phyloP scores from a whole-genome alignment of 2,797 vertebrate species.

The Fistularia commersonii region DNA sequence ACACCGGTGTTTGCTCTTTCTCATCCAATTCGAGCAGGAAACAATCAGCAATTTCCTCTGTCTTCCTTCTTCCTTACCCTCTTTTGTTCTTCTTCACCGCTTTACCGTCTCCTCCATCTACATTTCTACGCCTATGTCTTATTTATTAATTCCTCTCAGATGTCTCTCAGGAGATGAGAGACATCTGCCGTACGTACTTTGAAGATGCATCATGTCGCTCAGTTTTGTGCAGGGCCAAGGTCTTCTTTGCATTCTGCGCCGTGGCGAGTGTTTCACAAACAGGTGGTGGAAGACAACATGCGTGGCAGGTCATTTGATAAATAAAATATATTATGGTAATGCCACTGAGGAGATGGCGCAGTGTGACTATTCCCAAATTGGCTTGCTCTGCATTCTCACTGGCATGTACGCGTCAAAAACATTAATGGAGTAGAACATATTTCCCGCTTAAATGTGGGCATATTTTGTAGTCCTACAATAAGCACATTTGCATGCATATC shows the following conservation, averaged over 20 bases:
- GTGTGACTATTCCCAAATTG: conserved; percentile 60
- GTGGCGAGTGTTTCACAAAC: conserved; percentile 69
- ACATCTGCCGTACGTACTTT: conserved; percentile 78
- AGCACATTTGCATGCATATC: conserved; percentile 44
- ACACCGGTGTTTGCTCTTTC: conserved; percentile 23
- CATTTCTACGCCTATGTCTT: conserved; percentile 68
- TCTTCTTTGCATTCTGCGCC: conserved; percentile 72
- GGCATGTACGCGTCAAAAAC: conserved; percentile 18
- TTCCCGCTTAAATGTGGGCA: conserved; percentile 30
- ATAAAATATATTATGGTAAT: conserved; percentile 81
- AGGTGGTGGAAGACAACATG: conserved; percentile 67
- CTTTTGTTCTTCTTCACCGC: conserved; percentile 23
- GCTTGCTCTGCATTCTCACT: conserved; percentile 33
- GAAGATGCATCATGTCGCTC: conserved; percentile 72
- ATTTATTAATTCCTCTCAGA: conserved; percentile 78
- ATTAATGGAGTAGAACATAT: conserved; percentile 29
- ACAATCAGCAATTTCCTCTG: conserved; percentile 21
- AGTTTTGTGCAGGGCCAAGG: conserved; percentile 67
- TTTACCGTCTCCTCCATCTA: conserved; percentile 49
- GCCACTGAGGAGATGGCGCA: conserved; percentile 37
- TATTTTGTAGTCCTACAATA: conserved; percentile 28
- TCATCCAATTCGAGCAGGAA: conserved; percentile 37
- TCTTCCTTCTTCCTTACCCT: conserved; percentile 6
- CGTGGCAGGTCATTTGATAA: conserved; percentile 68
- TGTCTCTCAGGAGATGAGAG: conserved; percentile 71